Conservation (phyloP, 2,888 invertebrate genomes). For the Agrotis segetum region DNA sequence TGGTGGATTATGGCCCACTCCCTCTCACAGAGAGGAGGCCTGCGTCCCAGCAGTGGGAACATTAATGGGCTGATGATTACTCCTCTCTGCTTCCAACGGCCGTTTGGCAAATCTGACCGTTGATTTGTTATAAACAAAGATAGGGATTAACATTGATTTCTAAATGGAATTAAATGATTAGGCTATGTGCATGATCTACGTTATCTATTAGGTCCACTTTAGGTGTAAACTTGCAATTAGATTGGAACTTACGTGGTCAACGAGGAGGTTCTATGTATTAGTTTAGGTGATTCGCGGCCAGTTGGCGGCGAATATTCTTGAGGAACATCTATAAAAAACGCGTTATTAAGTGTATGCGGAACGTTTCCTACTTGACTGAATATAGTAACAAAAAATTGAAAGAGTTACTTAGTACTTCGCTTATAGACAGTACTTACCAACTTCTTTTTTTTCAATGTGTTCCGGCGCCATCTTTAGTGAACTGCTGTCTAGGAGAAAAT, state of each 20-base stretch:
- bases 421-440: conserved; percentile 73
- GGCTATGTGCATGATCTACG: too few species aligned
- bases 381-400: background rate
- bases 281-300: conserved; percentile 81
- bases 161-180: too few species aligned
- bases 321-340: conserved; percentile 74
- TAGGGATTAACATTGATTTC: too few species aligned
- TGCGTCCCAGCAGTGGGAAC: too few species aligned
- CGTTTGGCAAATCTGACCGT: too few species aligned
- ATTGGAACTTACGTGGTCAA: conserved; percentile 86
- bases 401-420: background rate
- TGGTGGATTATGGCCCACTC: too few species aligned
- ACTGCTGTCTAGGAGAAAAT: conserved; percentile 71
- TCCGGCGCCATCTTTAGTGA: conserved; percentile 83
- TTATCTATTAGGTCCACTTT: too few species aligned
- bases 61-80: too few species aligned
- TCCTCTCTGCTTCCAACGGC: too few species aligned
- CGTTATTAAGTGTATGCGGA: background rate
- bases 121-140: too few species aligned
- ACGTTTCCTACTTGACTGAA: background rate
- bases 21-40: too few species aligned
- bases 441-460: conserved; percentile 82
- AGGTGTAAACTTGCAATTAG: background rate
- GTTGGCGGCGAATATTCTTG: conserved; percentile 76
- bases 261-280: conserved; percentile 92